Conservation (phyloP, 1,140 invertebrate species). For the Sinonovacula constricta region DNA sequence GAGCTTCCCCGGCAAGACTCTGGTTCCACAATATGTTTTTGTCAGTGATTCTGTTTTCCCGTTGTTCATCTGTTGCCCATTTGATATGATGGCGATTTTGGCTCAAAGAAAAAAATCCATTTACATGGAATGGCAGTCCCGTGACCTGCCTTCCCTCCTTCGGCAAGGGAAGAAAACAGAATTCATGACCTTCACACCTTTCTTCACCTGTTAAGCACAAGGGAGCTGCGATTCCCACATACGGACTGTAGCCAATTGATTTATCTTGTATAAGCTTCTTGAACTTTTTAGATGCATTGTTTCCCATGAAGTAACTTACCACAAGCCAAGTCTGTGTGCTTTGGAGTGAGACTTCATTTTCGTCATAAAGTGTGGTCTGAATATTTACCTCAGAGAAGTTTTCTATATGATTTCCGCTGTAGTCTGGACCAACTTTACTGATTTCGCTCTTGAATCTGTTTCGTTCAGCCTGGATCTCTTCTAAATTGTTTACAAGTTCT, state of each 20-base stretch:
- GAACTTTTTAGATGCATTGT: slow-evolving; percentile 40
- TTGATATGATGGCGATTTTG: slow-evolving; percentile 68
- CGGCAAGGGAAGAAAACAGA: slow-evolving; percentile 71
- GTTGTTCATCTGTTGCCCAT: slow-evolving; percentile 56
- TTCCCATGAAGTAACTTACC: slow-evolving; percentile 50
- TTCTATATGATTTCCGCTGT: background rate
- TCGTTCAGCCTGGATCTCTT: background rate
- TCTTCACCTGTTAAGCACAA: background rate
- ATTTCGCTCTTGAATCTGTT: background rate
- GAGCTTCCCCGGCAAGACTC: slow-evolving; percentile 56
- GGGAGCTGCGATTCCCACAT: slow-evolving; percentile 67
- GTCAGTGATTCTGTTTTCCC: slow-evolving; percentile 45
- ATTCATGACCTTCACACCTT: slow-evolving; percentile 57
- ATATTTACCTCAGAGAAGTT: background rate
- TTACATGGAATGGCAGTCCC: slow-evolving; percentile 69
- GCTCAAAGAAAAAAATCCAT: slow-evolving; percentile 68
- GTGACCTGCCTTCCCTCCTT: slow-evolving; percentile 51
- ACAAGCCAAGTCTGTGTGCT: slow-evolving; percentile 39
- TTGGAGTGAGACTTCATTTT: background rate
- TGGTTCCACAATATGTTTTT: slow-evolving; percentile 65
- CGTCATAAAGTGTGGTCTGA: background rate
- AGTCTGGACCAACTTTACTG: background rate
- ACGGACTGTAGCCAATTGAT: slow-evolving; percentile 61
- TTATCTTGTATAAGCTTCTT: slow-evolving; percentile 50
- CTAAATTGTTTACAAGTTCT: background rate